Conservation (phyloP, 2,113 vertebrate species). For the Ceyx cyanopectus region DNA sequence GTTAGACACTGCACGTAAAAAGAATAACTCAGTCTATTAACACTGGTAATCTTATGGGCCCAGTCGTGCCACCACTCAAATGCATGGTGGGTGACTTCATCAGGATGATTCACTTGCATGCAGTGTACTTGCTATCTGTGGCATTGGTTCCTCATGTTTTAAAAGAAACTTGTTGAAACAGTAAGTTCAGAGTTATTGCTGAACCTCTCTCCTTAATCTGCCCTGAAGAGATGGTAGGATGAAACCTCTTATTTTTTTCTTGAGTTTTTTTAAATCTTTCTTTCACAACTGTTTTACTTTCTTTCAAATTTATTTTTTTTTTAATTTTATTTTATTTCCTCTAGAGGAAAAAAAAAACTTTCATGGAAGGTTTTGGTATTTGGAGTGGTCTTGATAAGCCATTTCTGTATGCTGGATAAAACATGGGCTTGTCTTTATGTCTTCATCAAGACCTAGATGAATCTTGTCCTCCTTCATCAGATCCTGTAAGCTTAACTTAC, state of each 20-base stretch:
- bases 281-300: conserved; percentile 59
- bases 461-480: conserved; percentile 16
- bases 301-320: conserved; percentile 65
- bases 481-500: background rate
- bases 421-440: background rate
- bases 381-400: conserved; percentile 17
- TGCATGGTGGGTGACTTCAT: conserved; percentile 56
- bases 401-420: conserved; percentile 6
- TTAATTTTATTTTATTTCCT: conserved; percentile 67
- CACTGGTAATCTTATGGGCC: conserved; percentile 3
- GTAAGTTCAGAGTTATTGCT: conserved; percentile 58
- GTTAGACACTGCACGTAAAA: background rate
- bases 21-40: background rate
- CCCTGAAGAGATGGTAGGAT: conserved; percentile 12
- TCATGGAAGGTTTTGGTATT: conserved; percentile 64
- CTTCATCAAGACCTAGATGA: conserved; percentile 6
- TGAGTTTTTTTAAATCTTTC: conserved; percentile 9
- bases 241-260: conserved; percentile 35
- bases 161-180: background rate
- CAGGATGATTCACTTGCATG: conserved; percentile 54
- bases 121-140: conserved; percentile 28
- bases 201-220: conserved; percentile 63
- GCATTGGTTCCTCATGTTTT: background rate
- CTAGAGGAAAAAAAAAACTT: conserved; percentile 17
- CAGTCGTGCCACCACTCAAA: conserved; percentile 33